Evolutionary conservation across 2,888 invertebrate genomes (phyloP).

Genomic region (Nezara viridula): DNA sequence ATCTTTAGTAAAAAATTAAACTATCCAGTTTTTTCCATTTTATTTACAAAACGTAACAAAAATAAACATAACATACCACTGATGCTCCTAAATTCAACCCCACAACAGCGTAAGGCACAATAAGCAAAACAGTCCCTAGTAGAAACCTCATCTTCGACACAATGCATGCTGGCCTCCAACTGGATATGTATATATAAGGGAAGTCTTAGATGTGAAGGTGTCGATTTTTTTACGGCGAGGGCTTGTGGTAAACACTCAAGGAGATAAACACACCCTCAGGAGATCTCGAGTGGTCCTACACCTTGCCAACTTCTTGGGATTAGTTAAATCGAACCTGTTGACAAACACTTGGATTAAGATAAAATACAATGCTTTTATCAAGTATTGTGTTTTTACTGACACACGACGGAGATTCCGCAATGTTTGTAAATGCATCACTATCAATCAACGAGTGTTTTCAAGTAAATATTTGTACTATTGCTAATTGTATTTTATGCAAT

Average conservation of each 20-base stretch:
- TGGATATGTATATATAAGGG: neutral
- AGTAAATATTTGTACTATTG: no score
- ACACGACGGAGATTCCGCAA: neutral
- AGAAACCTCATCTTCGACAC: neutral
- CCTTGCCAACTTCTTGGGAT: neutral
- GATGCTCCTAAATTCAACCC: neutral
- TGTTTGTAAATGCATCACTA: neutral
- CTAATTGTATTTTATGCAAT: no score
- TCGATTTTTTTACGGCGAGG: neutral
- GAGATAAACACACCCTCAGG: neutral
- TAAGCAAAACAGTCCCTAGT: neutral
- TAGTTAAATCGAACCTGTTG: neutral
- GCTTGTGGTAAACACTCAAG: neutral
- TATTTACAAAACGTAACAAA: neutral
- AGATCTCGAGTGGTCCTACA: neutral
- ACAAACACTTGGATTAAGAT: neutral
- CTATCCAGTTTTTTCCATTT: no score
- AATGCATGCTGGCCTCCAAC: neutral
- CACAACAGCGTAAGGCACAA: neutral
- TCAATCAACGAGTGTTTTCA: neutral
- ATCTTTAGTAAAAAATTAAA: no score
- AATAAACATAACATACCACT: neutral
- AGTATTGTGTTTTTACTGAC: neutral
- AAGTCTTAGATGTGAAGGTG: neutral
- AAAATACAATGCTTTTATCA: neutral